Percentiles rank a stretch among this genome's conserved stretches.
phyloP scores from a whole-genome alignment of 2,888 invertebrate species.

The Steromphala cineraria region DNA sequence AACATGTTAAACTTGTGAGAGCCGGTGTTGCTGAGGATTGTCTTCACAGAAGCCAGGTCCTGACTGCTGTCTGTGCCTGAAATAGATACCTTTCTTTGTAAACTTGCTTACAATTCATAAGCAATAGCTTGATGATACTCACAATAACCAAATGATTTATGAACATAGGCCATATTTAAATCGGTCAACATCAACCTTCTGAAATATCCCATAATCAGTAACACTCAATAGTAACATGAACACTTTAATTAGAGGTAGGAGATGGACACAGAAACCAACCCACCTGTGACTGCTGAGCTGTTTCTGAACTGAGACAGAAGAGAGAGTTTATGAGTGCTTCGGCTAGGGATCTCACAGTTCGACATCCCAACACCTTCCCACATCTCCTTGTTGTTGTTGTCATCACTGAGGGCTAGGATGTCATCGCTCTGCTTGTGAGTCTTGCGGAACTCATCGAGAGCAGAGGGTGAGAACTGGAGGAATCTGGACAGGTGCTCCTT shows the following conservation, averaged over 20 bases:
- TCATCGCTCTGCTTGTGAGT: background rate
- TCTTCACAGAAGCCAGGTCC: slow-evolving; percentile 87
- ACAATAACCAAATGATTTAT: too few species aligned
- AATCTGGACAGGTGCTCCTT: slow-evolving; percentile 6
- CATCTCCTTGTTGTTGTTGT: slow-evolving; percentile 25
- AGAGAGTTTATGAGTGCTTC: background rate
- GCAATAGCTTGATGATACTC: too few species aligned
- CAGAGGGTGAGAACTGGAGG: background rate
- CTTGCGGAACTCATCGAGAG: background rate
- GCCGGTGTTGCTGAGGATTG: slow-evolving; percentile 85
- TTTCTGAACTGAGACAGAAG: background rate
- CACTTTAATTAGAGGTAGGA: too few species aligned
- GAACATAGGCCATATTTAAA: too few species aligned
- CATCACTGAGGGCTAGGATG: background rate
- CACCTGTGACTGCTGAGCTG: background rate
- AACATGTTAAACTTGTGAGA: slow-evolving; percentile 81
- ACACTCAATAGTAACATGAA: too few species aligned
- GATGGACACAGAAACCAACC: background rate
- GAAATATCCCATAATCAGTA: too few species aligned
- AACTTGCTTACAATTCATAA: too few species aligned
- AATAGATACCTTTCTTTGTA: too few species aligned
- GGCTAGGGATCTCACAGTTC: background rate
- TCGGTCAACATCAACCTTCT: too few species aligned
- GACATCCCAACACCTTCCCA: background rate
- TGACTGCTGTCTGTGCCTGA: slow-evolving; percentile 23